Percentiles rank a stretch among this genome's conserved stretches.
Evolutionary conservation across 2,113 vertebrate species (phyloP).

Genomic region (Columba livia): DNA sequence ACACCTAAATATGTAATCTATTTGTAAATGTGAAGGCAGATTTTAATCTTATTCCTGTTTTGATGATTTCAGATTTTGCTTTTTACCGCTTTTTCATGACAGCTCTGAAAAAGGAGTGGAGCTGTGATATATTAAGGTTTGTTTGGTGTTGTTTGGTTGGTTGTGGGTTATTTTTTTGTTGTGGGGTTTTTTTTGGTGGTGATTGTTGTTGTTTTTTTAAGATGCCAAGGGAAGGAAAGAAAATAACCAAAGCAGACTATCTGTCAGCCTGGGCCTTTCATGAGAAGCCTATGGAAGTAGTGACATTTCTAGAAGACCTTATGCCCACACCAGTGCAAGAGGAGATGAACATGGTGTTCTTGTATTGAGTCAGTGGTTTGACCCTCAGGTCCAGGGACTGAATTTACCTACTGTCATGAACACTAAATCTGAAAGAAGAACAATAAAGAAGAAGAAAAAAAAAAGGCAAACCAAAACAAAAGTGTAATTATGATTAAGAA

Average conservation of each 20-base stretch:
- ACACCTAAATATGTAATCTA: background rate
- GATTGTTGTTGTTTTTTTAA: background rate
- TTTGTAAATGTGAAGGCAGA: background rate
- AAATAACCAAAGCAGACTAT: background rate
- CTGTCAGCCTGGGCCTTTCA: background rate
- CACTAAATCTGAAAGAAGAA: background rate
- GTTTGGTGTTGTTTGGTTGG: too few species aligned
- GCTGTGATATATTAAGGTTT: background rate
- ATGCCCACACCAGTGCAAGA: background rate
- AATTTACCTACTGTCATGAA: background rate
- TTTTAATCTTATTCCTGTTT: background rate
- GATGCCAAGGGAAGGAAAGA: background rate
- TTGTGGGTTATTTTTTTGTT: too few species aligned
- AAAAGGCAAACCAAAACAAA: rapidly evolving
- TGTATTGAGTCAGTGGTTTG: background rate
- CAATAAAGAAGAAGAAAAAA: background rate
- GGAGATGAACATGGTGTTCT: background rate
- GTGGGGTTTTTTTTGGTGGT: too few species aligned
- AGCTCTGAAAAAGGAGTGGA: background rate
- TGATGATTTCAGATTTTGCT: background rate
- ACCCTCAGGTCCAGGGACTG: background rate
- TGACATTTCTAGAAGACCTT: background rate
- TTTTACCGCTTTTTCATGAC: background rate
- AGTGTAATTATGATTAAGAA: background rate
- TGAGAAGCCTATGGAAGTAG: background rate